Evolutionary conservation across 2,113 vertebrate species (phyloP), one percentile per base, ranked within the genome.

Genomic region (Dicerorhinus sumatrensis): DNA sequence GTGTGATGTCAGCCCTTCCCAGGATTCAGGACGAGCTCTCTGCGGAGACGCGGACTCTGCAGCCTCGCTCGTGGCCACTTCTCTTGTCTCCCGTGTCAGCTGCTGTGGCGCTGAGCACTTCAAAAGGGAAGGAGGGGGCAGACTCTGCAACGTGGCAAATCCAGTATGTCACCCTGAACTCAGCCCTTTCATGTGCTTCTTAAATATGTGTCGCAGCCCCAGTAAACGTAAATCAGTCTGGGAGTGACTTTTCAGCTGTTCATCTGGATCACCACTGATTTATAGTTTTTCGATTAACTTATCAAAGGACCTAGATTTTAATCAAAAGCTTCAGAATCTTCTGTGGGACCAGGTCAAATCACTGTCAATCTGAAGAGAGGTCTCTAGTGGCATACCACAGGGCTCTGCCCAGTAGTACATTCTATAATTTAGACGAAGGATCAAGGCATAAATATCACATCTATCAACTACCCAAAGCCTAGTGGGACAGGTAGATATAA

Each of bases 101-200:
- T 27, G 60, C 69, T 0, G 4, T 13, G 87, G 36, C 0, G 7
- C 33, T 2, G 85, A 69, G 65, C 25, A 73, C 69, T 84, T 83
- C 46, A 0, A 8, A 87, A 69, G 16, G 17, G 39, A 83, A 96
- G 56, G 56, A 87, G 67, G 63, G 76, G 79, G 58, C 0, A 0
- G 70, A 80, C 77, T 84, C 97, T 90, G 27, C 16, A 58, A 36
- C 73, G 96, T 60, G 93, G 83, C 31, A 97, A 98, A 97, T 94
- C 72, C 63, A 97, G 80, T 95, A 62, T 51, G 72, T 94, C 92
- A 97, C 42, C 79, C 69, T 29, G 72, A 98, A 97, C 21, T 82
- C 69, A 65, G 62, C 67, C 91, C 89, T 98, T 97, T 94, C 96
- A 97, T 58, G 81, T 91, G 70, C 75, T 91, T 91, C 89, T 98